Percentiles rank a stretch among this genome's conserved stretches.
phyloP scores from a whole-genome alignment of 2,113 vertebrate species.

The Bubo bubo region DNA sequence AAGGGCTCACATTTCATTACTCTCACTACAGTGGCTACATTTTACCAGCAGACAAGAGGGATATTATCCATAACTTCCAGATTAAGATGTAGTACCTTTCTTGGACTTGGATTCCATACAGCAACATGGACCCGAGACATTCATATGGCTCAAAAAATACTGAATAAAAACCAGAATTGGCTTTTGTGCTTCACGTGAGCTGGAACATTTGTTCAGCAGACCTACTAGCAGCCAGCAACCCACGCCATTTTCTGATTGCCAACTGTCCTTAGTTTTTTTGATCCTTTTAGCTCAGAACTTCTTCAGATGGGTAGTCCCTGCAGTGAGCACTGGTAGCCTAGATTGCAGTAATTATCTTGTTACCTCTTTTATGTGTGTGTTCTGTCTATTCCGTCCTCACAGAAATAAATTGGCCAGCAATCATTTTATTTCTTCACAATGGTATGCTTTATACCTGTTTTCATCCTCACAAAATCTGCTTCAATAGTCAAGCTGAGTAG shows the following conservation, averaged over 20 bases:
- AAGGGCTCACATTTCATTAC: not conserved
- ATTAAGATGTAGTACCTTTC: not conserved
- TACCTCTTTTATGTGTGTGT: not conserved
- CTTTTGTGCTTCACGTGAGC: not conserved
- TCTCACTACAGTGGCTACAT: not conserved
- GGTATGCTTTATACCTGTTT: not conserved
- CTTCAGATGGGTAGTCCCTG: not conserved
- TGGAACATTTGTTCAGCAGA: not conserved
- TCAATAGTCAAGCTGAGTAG: not conserved
- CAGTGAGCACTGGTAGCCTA: not conserved
- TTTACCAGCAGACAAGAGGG: not conserved
- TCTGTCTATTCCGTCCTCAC: not conserved
- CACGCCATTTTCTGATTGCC: not conserved
- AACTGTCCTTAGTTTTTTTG: not conserved
- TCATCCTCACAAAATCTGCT: not conserved
- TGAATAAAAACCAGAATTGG: not conserved
- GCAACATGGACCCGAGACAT: not conserved
- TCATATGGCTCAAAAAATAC: not conserved
- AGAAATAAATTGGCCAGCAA: not conserved
- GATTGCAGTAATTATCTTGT: not conserved
- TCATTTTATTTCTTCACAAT: conserved; percentile 16
- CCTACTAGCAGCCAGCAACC: not conserved
- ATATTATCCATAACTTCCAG: not conserved
- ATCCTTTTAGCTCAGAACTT: conserved; percentile 3
- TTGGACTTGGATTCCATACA: not conserved